Conservation (phyloP, 2,113 vertebrate genomes). For the Phalacrocorax aristotelis region DNA sequence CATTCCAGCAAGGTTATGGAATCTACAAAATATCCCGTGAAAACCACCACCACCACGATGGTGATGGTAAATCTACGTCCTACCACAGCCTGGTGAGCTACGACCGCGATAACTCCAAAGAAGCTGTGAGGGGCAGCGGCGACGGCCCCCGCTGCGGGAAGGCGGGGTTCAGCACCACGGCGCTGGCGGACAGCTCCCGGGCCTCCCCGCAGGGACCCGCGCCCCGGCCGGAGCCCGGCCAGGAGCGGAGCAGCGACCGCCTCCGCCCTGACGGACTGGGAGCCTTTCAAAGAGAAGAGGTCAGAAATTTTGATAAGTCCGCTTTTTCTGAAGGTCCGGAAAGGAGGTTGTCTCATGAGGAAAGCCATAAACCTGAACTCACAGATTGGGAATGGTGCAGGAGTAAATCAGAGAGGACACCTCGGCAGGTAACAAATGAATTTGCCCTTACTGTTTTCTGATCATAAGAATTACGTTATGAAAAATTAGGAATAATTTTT, state of each 20-base stretch:
- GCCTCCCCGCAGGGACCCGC: not conserved
- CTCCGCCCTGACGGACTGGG: not conserved
- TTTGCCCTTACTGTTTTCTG: not conserved
- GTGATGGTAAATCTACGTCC: slow-evolving; percentile 61
- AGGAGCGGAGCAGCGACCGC: not conserved
- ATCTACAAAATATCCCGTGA: slow-evolving; percentile 87
- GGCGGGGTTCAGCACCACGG: slow-evolving; percentile 79
- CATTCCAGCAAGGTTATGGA: slow-evolving; percentile 88
- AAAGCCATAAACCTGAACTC: slow-evolving; percentile 82
- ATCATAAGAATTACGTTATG: accelerated
- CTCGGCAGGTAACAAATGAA: slow-evolving; percentile 84
- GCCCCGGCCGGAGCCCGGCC: not conserved
- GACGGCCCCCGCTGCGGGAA: slow-evolving; percentile 46
- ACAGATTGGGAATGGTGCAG: slow-evolving; percentile 97
- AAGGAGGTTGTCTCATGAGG: slow-evolving; percentile 85
- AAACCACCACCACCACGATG: not conserved
- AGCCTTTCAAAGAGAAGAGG: slow-evolving; percentile 31
- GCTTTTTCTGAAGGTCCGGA: slow-evolving; percentile 78
- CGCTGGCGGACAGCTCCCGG: slow-evolving; percentile 74
- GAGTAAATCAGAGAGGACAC: slow-evolving; percentile 92
- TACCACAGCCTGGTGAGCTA: slow-evolving; percentile 76
- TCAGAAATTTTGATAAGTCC: slow-evolving; percentile 39
- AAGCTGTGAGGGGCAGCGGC: slow-evolving; percentile 39
- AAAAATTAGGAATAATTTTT: not conserved
- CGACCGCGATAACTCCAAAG: slow-evolving; percentile 57